Base-by-base conservation (phyloP, 1,140 invertebrate genomes). In the Drosophila punjabiensis region DNA sequence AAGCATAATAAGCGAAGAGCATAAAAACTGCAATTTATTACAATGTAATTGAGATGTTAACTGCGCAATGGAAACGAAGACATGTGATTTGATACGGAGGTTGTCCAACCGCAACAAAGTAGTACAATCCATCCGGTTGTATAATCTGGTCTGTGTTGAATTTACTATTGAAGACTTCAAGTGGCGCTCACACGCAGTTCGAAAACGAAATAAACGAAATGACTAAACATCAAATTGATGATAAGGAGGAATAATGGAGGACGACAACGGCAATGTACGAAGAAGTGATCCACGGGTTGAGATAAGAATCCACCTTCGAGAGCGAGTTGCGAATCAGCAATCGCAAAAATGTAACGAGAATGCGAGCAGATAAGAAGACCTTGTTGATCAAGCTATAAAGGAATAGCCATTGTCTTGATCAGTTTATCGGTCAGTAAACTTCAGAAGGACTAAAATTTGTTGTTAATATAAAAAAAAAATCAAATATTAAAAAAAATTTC, bases 51-150 rank as follows among this genome's bases (percentile, higher is more conserved):
- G n/a, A 62, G 52, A 76, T 66, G 5, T 30, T 47, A 71, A 71
- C 63, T 84, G 82, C 77, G 82, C 76, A 75, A 63, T 65, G 52
- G 30, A 47, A 41, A 5, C 30, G 16, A 20, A 75, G 37, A 65
- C 81, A 83, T 78, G 81, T 83, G 81, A 82, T 35, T 45, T 60
- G 52, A 63, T 41, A 18, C 58, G 62, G 18, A 50, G 65, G 55
- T 33, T 60, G 43, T 59, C 28, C 45, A 63, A 63, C 68, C 71
- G 47, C 71, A 75, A 75, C 73, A 76, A 64, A 33, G 73, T 48
- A 48, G 33, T 48, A 5, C 14, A 28, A 61, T 30, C 28, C 30
- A 65, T 35, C 45, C 37, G 30, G 47, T 50, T 52, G 18, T 48
- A 59, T 24, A 71, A 59, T 56, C 47, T 53, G 24, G 20, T 28